Evolutionary conservation across 2,113 vertebrate genomes (phyloP).

Genomic region (Micronycteris hirsuta): DNA sequence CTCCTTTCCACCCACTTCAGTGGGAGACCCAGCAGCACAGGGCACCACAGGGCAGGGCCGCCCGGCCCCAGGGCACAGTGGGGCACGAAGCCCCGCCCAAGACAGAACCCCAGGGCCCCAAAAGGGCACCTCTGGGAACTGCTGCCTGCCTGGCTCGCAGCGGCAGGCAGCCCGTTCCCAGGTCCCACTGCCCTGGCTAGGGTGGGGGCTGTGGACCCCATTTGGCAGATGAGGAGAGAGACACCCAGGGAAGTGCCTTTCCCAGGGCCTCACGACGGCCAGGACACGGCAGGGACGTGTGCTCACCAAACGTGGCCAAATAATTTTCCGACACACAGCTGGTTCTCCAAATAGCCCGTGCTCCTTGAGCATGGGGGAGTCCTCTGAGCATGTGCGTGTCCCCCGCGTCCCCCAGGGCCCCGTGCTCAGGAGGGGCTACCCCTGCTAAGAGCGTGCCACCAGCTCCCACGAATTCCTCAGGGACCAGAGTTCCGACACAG

Average conservation of each 20-base stretch:
- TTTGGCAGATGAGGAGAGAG: neutral
- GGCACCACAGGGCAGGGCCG: rapidly evolving
- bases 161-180: rapidly evolving
- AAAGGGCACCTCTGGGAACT: neutral
- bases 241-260: neutral
- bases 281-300: neutral
- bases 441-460: neutral
- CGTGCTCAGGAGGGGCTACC: neutral
- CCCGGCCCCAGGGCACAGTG: neutral
- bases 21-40: rapidly evolving
- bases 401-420: neutral
- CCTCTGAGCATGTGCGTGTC: neutral
- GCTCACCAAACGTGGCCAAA: neutral
- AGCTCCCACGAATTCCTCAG: neutral
- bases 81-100: neutral
- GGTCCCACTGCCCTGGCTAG: neutral
- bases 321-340: neutral
- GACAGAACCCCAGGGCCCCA: neutral
- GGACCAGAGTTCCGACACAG: neutral
- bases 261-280: neutral
- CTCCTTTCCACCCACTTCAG: neutral
- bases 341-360: neutral
- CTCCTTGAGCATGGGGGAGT: neutral
- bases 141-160: rapidly evolving
- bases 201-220: neutral